phyloP scores from a whole-genome alignment of 2,888 invertebrate species.

The Beris chalybata region DNA sequence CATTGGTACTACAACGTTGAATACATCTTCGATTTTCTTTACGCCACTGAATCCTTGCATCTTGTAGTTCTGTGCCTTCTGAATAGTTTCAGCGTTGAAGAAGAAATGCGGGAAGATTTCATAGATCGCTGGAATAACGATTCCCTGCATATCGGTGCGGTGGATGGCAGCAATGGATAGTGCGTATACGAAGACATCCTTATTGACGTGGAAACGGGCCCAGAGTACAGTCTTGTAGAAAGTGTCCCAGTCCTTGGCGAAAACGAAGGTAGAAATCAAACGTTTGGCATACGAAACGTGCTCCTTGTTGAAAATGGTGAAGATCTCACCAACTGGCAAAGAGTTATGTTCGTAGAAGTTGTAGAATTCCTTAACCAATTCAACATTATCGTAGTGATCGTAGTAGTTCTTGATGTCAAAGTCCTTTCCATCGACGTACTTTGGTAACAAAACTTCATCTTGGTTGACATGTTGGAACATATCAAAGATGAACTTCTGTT shows the following conservation, averaged over 20 bases:
- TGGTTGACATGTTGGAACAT: constrained; percentile 64
- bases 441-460: constrained; percentile 56
- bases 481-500: constrained; percentile 60
- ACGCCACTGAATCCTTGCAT: constrained; percentile 62
- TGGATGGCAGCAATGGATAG: constrained; percentile 64
- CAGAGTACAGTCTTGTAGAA: constrained; percentile 72
- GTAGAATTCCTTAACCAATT: constrained; percentile 62
- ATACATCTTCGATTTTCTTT: constrained; percentile 58
- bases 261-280: constrained; percentile 67
- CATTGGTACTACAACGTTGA: constrained; percentile 64
- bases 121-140: constrained; percentile 68
- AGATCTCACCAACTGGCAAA: constrained; percentile 48
- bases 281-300: constrained; percentile 61
- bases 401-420: constrained; percentile 64
- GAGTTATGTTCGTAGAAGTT: constrained; percentile 61
- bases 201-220: constrained; percentile 66
- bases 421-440: constrained; percentile 60
- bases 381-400: constrained; percentile 63
- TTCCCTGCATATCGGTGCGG: constrained; percentile 61
- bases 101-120: constrained; percentile 69
- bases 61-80: constrained; percentile 57
- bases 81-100: constrained; percentile 62
- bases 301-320: constrained; percentile 47
- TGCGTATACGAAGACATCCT: constrained; percentile 65
- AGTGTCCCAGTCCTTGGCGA: constrained; percentile 71